Evolutionary conservation across 2,888 invertebrate species (phyloP).

Genomic region (Pachymerium ferrugineum): DNA sequence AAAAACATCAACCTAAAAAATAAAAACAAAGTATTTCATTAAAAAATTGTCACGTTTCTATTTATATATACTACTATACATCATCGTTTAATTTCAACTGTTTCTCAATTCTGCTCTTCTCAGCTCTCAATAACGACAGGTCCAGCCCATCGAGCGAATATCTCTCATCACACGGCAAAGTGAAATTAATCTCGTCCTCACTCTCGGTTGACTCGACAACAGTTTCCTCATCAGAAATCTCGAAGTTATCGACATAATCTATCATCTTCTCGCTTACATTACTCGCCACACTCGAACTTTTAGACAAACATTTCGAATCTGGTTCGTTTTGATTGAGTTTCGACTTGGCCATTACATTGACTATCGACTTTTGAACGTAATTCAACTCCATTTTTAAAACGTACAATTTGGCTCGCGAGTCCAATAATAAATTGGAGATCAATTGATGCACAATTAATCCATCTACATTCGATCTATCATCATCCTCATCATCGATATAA

Average conservation of each 20-base stretch:
- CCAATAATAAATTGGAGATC: background rate
- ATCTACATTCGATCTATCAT: background rate
- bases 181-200: background rate
- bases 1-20: constrained; percentile 28
- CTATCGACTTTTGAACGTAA: background rate
- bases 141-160: background rate
- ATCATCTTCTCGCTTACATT: background rate
- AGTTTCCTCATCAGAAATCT: background rate
- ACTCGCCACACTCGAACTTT: constrained; percentile 6
- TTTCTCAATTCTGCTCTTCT: background rate
- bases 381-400: background rate
- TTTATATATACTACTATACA: background rate
- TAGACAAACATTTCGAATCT: background rate
- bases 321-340: background rate
- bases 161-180: background rate
- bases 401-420: background rate
- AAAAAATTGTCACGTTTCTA: no score
- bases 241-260: background rate
- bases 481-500: background rate
- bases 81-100: background rate
- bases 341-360: background rate
- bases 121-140: background rate
- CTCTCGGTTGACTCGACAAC: background rate
- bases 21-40: background rate
- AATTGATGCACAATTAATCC: background rate